Evolutionary conservation across 2,888 invertebrate species (phyloP).

Genomic region (Platycheirus rosarum): DNA sequence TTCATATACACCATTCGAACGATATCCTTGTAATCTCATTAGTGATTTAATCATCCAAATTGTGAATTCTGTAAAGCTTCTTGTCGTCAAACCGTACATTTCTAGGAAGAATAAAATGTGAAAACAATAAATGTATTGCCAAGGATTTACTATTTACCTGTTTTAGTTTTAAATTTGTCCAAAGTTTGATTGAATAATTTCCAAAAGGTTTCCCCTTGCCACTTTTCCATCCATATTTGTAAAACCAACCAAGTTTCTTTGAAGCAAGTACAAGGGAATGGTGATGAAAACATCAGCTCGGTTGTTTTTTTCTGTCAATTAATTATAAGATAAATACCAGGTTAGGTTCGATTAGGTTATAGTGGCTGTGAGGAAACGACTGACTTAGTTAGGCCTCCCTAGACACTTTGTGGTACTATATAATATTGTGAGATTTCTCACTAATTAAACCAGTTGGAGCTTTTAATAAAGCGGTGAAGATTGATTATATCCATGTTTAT

Average conservation of each 20-base stretch:
- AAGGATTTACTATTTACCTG: constrained; percentile 67
- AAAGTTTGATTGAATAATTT: constrained; percentile 81
- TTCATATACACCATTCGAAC: constrained; percentile 80
- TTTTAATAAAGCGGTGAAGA: too few relatives aligned
- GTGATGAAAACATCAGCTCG: constrained; percentile 83
- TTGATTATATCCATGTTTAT: too few relatives aligned
- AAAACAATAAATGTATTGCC: too few relatives aligned
- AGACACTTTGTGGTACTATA: too few relatives aligned
- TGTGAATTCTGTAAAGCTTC: constrained; percentile 78
- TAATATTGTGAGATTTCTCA: too few relatives aligned
- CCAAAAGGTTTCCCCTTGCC: constrained; percentile 82
- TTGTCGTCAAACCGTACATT: constrained; percentile 74
- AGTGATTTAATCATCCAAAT: constrained; percentile 83
- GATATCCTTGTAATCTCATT: constrained; percentile 81
- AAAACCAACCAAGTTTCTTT: constrained; percentile 85
- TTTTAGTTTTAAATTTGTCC: constrained; percentile 76
- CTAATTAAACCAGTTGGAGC: too few relatives aligned
- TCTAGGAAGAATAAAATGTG: constrained; percentile 43
- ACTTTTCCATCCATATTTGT: constrained; percentile 82
- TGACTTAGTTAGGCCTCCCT: too few relatives aligned
- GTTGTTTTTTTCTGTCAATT: constrained; percentile 79
- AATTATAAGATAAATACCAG: too few relatives aligned
- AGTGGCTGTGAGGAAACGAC: too few relatives aligned
- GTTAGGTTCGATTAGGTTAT: too few relatives aligned
- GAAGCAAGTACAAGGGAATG: constrained; percentile 85